Evolutionary conservation across 2,797 vertebrate genomes (phyloP).

Genomic region (Ceryle rudis): DNA sequence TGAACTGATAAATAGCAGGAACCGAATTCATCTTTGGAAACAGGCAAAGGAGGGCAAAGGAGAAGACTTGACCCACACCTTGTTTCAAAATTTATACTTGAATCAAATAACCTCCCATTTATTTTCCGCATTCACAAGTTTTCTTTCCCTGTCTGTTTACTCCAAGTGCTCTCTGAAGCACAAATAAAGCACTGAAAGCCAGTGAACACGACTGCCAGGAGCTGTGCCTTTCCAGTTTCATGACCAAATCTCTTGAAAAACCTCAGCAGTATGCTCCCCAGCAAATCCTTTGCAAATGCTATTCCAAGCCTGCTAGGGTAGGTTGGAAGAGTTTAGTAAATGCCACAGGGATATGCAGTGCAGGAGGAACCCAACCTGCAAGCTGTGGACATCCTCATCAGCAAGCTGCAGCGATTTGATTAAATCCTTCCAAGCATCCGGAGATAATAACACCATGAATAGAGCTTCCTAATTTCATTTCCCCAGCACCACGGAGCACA

Average conservation of each 20-base stretch:
- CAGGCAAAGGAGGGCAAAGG: not conserved
- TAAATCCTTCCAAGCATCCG: constrained; percentile 17
- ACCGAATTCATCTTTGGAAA: not conserved
- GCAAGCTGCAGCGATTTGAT: not conserved
- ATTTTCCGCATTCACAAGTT: not conserved
- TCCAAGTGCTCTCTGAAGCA: not conserved
- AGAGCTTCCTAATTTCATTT: constrained; percentile 47
- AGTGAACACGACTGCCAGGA: not conserved
- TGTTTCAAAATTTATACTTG: not conserved
- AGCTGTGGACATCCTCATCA: not conserved
- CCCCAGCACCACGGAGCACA: not conserved
- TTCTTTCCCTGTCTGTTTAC: not conserved
- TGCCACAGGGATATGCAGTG: not conserved
- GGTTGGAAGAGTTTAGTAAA: not conserved
- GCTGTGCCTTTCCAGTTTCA: constrained; percentile 7
- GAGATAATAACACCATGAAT: constrained; percentile 1
- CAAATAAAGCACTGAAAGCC: not conserved
- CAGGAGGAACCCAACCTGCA: not conserved
- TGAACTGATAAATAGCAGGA: not conserved
- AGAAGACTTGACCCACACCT: not conserved
- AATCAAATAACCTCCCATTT: not conserved
- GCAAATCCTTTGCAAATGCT: not conserved
- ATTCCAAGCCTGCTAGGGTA: not conserved
- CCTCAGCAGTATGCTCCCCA: not conserved
- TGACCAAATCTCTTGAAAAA: not conserved